A percentile compares a stretch with the other conserved stretches of the same genome.
These are phyloP conservation scores for Pristionchus exspectatus DNA, from an alignment of 2,888 invertebrate genomes.

Conservation along the genomic window DNA sequence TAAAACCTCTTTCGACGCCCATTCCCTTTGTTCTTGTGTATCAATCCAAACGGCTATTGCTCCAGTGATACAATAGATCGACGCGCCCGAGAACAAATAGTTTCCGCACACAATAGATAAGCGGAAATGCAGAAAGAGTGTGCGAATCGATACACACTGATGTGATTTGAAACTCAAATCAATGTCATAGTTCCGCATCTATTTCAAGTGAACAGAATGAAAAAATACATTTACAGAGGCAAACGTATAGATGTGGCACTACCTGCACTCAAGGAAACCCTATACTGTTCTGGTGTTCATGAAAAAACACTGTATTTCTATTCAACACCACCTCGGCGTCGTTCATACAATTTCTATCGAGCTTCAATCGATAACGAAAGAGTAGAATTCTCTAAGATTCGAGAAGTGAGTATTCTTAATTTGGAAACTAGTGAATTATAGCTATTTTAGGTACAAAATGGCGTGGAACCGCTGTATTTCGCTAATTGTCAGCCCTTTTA, in stretches of 20 bases:
- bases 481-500: too few relatives aligned
- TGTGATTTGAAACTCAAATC: too few relatives aligned
- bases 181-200: too few relatives aligned
- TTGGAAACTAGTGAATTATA: too few relatives aligned
- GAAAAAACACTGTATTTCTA: not conserved
- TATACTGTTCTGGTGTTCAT: not conserved
- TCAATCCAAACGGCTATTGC: too few relatives aligned
- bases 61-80: not conserved
- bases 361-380: not conserved
- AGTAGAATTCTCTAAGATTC: not conserved
- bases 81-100: not conserved
- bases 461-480: too few relatives aligned
- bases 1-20: too few relatives aligned
- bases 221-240: not conserved
- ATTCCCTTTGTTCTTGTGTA: too few relatives aligned
- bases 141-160: too few relatives aligned
- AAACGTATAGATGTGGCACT: not conserved
- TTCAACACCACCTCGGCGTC: not conserved
- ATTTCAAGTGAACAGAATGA: too few relatives aligned
- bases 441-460: too few relatives aligned
- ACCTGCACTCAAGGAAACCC: not conserved
- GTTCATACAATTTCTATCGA: not conserved
- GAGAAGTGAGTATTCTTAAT: not conserved
- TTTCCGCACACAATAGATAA: not conserved
- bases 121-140: too few relatives aligned